Conservation (phyloP, 2,113 vertebrate genomes). For the Puffinus mauretanicus region DNA sequence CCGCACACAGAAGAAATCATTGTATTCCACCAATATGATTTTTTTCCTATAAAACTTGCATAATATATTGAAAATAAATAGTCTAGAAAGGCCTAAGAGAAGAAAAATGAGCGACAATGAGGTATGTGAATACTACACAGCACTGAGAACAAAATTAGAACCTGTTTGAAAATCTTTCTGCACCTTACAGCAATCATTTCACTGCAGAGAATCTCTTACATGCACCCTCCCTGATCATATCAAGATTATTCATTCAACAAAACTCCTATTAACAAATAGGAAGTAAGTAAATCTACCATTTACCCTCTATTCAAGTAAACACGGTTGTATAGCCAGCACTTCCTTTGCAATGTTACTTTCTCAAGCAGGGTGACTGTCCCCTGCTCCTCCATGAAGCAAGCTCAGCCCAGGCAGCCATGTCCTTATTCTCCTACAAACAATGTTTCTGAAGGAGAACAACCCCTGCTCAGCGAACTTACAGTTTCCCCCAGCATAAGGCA, state of each 20-base stretch:
- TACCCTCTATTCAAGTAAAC: background rate
- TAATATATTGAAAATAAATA: background rate
- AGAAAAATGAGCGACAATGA: background rate
- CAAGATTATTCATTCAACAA: background rate
- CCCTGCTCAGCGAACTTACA: background rate
- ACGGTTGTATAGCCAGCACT: background rate
- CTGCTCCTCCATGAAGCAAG: constrained; percentile 12
- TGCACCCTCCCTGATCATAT: background rate
- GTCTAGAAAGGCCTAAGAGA: background rate
- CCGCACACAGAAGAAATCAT: background rate
- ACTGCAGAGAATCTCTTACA: background rate
- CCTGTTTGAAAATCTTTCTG: background rate
- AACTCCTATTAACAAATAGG: background rate
- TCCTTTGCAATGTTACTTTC: constrained; percentile 26
- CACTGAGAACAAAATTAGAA: background rate
- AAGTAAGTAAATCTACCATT: background rate
- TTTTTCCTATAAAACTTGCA: background rate
- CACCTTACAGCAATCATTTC: constrained; percentile 26
- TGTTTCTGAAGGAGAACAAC: constrained; percentile 26
- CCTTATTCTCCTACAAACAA: constrained; percentile 38
- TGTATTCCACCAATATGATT: accelerated
- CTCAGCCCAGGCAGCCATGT: constrained; percentile 62
- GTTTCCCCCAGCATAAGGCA: background rate
- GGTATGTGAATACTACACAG: background rate
- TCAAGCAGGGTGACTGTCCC: background rate